Percentiles rank a stretch among this genome's conserved stretches.
These are phyloP conservation scores for Emydocephalus ijimae DNA, from an alignment of 2,113 vertebrate genomes.

Conservation along the genomic window DNA sequence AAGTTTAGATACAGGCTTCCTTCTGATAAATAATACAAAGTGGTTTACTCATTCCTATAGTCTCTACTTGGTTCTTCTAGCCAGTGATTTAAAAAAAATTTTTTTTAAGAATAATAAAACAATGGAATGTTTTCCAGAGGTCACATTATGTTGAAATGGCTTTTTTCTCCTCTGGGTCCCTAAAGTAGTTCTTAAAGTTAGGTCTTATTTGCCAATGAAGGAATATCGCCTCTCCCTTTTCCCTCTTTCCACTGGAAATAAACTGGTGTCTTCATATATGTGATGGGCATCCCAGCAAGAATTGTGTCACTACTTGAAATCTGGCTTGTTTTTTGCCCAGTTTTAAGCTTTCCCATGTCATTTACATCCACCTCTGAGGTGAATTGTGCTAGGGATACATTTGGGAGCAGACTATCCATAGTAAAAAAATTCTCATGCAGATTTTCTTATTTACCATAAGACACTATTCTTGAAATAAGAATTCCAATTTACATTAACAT, in stretches of 20 bases:
- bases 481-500: not conserved
- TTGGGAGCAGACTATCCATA: not conserved
- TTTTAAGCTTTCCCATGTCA: not conserved
- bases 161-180: not conserved
- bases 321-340: too few species aligned
- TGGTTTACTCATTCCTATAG: not conserved
- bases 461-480: not conserved
- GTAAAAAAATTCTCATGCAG: not conserved
- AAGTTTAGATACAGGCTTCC: not conserved
- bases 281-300: not conserved
- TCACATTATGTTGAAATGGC: not conserved
- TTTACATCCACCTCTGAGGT: not conserved
- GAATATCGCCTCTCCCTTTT: not conserved
- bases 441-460: slow-evolving; percentile 11
- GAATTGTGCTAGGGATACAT: not conserved
- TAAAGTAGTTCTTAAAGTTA: not conserved
- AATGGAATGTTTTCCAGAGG: not conserved
- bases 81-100: not conserved
- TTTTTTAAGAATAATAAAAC: not conserved
- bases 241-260: not conserved
- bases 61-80: not conserved
- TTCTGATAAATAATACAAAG: not conserved
- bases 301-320: not conserved
- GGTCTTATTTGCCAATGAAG: not conserved
- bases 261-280: not conserved